Conservation (phyloP, 1,140 invertebrate genomes). For the Calephelis nemesis region DNA sequence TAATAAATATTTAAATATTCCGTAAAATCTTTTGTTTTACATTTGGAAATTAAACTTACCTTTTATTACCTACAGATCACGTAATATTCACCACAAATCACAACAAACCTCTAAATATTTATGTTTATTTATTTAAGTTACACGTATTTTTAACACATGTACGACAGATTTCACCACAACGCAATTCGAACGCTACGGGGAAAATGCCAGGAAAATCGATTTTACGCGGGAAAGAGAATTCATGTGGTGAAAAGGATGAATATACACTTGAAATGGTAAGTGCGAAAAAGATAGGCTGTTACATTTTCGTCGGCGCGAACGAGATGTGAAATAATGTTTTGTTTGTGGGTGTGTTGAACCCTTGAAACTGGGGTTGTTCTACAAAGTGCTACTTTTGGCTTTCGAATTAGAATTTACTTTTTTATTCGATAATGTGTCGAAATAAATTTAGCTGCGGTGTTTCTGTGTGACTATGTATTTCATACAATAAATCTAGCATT, state of each 20-base stretch:
- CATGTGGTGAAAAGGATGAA: conserved; percentile 28
- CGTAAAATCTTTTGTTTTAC: neutral
- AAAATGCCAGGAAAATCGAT: conserved; percentile 42
- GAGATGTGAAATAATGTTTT: conserved; percentile 30
- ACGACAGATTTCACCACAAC: conserved; percentile 4
- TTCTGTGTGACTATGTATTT: neutral
- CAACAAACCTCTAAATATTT: neutral
- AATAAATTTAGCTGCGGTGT: neutral
- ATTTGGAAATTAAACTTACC: neutral
- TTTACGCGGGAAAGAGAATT: conserved; percentile 40
- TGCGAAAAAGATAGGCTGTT: conserved; percentile 24
- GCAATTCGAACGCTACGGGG: conserved; percentile 17
- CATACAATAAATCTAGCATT: neutral
- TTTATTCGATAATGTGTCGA: neutral
- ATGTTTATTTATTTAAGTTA: conserved; percentile 4
- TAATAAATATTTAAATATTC: too few species aligned
- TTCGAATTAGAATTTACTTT: conserved; percentile 14
- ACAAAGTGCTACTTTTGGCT: conserved; percentile 34
- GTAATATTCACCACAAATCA: neutral
- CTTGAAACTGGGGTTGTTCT: conserved; percentile 43
- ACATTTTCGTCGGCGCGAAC: conserved; percentile 18
- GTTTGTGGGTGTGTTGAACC: conserved; percentile 45
- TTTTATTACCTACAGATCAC: neutral
- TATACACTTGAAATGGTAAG: neutral
- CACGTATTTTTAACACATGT: conserved; percentile 1